These are phyloP conservation scores for Drosophila nebulosa DNA, from an alignment of 1,140 invertebrate species.

Conservation along the genomic window DNA sequence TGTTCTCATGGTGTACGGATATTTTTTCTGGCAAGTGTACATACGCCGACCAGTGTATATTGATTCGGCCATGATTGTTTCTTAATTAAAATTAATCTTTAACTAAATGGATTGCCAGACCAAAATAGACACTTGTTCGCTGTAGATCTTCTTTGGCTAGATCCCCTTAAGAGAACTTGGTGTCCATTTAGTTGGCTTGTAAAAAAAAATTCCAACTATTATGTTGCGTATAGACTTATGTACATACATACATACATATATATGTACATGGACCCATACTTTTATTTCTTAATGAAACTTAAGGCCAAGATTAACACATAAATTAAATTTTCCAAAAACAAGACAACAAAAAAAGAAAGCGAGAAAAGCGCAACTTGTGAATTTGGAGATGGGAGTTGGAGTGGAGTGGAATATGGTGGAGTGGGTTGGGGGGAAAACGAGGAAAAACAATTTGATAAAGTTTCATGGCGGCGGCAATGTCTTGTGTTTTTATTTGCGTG, in stretches of 20 bases:
- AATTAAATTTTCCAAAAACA: constrained; percentile 42
- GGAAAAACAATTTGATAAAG: constrained; percentile 40
- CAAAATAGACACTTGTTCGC: no score
- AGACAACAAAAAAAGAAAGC: not conserved
- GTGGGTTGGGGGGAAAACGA: not conserved
- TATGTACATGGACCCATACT: no score
- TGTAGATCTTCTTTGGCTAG: no score
- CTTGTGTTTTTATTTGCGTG: constrained; percentile 31
- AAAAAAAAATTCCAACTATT: not conserved
- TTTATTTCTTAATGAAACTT: not conserved
- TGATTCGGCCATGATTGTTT: no score
- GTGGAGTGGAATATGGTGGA: not conserved
- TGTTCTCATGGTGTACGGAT: not conserved
- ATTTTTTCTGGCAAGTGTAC: not conserved
- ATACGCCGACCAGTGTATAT: no score
- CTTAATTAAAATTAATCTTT: no score
- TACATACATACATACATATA: no score
- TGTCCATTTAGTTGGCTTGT: no score
- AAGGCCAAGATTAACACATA: constrained; percentile 19
- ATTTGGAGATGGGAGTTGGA: not conserved
- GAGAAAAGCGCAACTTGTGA: constrained; percentile 47
- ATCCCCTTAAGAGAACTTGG: no score
- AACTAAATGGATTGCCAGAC: no score
- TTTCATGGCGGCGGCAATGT: constrained; percentile 13
- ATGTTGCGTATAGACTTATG: no score